Conservation (phyloP, 2,888 invertebrate genomes). For the Drosophila kambysellisi region DNA sequence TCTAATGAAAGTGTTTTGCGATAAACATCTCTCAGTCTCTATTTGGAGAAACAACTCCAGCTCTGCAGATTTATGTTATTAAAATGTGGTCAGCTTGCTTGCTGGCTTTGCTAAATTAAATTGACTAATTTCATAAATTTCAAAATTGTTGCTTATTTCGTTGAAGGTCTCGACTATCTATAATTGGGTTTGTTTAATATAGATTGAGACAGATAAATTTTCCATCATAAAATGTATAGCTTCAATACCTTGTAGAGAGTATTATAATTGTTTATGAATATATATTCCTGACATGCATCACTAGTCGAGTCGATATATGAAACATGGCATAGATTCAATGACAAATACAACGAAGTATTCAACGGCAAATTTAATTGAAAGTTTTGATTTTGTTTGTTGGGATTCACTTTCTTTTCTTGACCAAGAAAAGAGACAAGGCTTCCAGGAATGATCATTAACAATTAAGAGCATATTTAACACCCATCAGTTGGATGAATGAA, state of each 20-base stretch:
- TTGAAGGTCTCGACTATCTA: background rate
- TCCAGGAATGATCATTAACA: background rate
- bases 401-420: background rate
- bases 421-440: background rate
- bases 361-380: background rate
- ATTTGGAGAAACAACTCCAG: constrained; percentile 2
- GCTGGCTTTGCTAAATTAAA: constrained; percentile 1
- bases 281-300: background rate
- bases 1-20: constrained; percentile 56
- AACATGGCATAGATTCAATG: background rate
- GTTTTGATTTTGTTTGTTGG: background rate
- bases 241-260: too few species aligned
- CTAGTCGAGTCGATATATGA: background rate
- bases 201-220: background rate
- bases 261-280: background rate
- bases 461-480: constrained; percentile 39
- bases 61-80: constrained; percentile 2
- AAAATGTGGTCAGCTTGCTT: background rate
- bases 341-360: background rate
- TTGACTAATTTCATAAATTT: background rate
- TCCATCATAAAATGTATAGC: too few species aligned
- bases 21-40: constrained; percentile 26
- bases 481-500: constrained; percentile 19
- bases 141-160: background rate
- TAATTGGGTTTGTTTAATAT: background rate